Conservation (phyloP, 2,888 invertebrate species). For the Phrixothrix hirtus region DNA sequence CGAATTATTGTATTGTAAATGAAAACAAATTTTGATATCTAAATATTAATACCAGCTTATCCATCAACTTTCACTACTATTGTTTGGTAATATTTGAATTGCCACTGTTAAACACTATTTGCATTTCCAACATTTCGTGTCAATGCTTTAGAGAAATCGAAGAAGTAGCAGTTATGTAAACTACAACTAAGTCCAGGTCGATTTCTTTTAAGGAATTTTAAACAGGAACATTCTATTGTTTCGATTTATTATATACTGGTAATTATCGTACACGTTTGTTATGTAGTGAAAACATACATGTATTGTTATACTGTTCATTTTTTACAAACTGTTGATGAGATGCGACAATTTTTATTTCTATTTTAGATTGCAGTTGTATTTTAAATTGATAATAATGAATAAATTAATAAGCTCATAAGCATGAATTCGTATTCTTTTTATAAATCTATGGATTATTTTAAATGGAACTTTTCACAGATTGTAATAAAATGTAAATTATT, state of each 20-base stretch:
- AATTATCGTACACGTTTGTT: too few species aligned
- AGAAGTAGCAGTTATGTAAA: conserved; percentile 16
- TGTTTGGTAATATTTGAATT: conserved; percentile 18
- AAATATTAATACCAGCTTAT: conserved; percentile 10
- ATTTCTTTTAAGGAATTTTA: conserved; percentile 10
- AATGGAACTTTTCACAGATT: too few species aligned
- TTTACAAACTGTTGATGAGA: too few species aligned
- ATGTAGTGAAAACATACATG: too few species aligned
- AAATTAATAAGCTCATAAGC: too few species aligned
- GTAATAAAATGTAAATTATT: too few species aligned
- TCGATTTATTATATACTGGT: neutral
- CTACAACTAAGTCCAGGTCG: neutral
- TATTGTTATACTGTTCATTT: too few species aligned
- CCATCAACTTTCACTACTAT: conserved; percentile 21
- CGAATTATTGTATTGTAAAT: conserved; percentile 10
- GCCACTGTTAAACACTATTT: conserved; percentile 24
- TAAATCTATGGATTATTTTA: too few species aligned
- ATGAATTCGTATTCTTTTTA: too few species aligned
- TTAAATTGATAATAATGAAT: too few species aligned
- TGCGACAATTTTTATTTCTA: too few species aligned
- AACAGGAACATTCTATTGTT: neutral
- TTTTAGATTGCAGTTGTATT: too few species aligned
- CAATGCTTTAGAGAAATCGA: conserved; percentile 24
- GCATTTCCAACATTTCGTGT: conserved; percentile 17
- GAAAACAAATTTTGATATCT: conserved; percentile 15